Evolutionary conservation across 37 sponge, comb jelly and placozoan species (phyloP).

Genomic region (Geodia barretti): DNA sequence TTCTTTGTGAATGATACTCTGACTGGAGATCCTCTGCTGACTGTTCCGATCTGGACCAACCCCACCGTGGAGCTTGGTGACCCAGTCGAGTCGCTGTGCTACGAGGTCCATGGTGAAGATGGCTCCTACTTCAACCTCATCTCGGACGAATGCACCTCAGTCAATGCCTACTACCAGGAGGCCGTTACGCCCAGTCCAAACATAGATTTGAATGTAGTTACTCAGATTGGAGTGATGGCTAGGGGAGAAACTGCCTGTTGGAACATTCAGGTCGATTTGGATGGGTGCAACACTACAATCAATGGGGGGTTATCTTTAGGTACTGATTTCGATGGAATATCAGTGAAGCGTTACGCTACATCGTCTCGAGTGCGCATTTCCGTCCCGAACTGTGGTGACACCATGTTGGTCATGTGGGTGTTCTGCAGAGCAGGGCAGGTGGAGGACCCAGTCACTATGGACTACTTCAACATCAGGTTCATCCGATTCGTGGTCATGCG

Average conservation of each 20-base stretch:
- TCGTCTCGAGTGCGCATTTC: constrained; percentile 57
- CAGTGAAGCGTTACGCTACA: background rate
- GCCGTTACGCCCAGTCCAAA: background rate
- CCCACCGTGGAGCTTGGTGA: too few relatives aligned
- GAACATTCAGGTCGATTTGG: constrained; percentile 38
- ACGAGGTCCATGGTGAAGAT: constrained; percentile 41
- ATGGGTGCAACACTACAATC: constrained; percentile 37
- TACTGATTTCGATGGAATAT: constrained; percentile 1
- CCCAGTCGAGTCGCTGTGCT: constrained; percentile 30
- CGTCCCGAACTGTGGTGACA: constrained; percentile 66
- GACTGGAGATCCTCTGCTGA: constrained; percentile 59
- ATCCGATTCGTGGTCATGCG: constrained; percentile 65
- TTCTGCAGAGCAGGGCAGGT: constrained; percentile 28
- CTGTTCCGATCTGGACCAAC: constrained; percentile 25
- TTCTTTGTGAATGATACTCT: constrained; percentile 48
- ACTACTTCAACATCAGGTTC: constrained; percentile 11
- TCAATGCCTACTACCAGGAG: constrained; percentile 41
- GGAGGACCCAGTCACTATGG: constrained; percentile 13
- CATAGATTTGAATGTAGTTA: constrained; percentile 50
- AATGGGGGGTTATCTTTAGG: background rate
- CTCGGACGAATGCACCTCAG: constrained; percentile 46
- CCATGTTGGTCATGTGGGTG: constrained; percentile 75
- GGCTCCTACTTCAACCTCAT: constrained; percentile 30
- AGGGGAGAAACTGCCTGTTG: constrained; percentile 31
- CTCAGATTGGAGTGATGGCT: constrained; percentile 48